phyloP scores from a whole-genome alignment of 1,140 invertebrate genomes.

The Hyposmocoma kahamanoa region DNA sequence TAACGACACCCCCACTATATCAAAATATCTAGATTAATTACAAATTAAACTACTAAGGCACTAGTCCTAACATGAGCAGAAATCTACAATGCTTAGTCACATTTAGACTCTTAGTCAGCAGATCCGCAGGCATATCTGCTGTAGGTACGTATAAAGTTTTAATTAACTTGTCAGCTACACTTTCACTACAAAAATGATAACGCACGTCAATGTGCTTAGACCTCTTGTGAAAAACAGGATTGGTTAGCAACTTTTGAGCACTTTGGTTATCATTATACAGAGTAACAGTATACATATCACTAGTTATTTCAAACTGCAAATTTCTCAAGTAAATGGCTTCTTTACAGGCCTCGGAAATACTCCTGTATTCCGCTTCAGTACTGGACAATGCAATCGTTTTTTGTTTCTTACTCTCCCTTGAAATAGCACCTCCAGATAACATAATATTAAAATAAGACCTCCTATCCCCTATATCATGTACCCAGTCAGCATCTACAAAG shows the following conservation, averaged over 20 bases:
- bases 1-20: too few relatives aligned
- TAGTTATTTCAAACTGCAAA: not conserved
- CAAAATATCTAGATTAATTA: too few relatives aligned
- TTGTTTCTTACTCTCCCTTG: slow-evolving; percentile 23
- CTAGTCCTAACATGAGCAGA: too few relatives aligned
- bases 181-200: slow-evolving; percentile 3
- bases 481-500: slow-evolving; percentile 62
- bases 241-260: slow-evolving; percentile 14
- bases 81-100: too few relatives aligned
- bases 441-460: slow-evolving; percentile 50
- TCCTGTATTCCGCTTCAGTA: not conserved
- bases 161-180: slow-evolving; percentile 2
- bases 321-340: slow-evolving; percentile 7
- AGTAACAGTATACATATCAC: not conserved
- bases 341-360: not conserved
- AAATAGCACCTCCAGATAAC: slow-evolving; percentile 27
- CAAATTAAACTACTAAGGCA: too few relatives aligned
- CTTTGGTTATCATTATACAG: slow-evolving; percentile 19
- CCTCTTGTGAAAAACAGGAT: slow-evolving; percentile 11
- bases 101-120: slow-evolving; percentile 15
- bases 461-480: slow-evolving; percentile 30
- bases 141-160: slow-evolving; percentile 9
- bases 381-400: slow-evolving; percentile 16
- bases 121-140: slow-evolving; percentile 13
- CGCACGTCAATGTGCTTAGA: slow-evolving; percentile 10